Conservation (phyloP, 1,140 invertebrate genomes). For the Batillaria attramentaria region DNA sequence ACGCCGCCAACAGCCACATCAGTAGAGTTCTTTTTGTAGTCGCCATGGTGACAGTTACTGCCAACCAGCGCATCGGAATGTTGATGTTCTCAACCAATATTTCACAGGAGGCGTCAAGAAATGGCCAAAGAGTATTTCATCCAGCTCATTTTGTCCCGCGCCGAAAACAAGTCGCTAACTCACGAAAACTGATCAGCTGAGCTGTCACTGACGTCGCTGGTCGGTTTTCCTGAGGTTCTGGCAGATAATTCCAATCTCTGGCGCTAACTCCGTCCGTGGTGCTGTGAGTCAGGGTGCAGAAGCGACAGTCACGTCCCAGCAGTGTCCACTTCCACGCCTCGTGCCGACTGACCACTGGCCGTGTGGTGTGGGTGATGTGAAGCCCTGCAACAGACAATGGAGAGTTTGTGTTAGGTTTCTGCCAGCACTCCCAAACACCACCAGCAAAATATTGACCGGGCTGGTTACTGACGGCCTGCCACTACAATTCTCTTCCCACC, state of each 20-base stretch:
- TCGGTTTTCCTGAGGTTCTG: background rate
- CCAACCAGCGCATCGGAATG: background rate
- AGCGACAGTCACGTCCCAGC: too few relatives aligned
- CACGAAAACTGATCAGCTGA: too few relatives aligned
- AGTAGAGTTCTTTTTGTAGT: background rate
- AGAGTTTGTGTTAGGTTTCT: conserved; percentile 11
- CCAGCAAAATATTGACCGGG: background rate
- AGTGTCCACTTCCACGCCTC: too few relatives aligned
- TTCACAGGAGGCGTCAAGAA: background rate
- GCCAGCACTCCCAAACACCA: background rate
- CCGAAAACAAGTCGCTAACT: too few relatives aligned
- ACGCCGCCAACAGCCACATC: background rate
- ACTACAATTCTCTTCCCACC: background rate
- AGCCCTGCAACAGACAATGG: conserved; percentile 7
- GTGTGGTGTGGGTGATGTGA: background rate
- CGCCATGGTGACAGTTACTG: background rate
- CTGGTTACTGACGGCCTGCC: background rate
- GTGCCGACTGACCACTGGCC: background rate
- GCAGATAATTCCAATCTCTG: background rate
- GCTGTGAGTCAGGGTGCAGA: background rate
- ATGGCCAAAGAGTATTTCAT: too few relatives aligned
- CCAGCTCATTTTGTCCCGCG: too few relatives aligned
- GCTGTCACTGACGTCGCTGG: background rate
- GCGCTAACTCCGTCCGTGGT: background rate
- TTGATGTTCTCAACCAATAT: background rate